A percentile compares a stretch with the other conserved stretches of the same genome.
Conservation (phyloP, 2,113 vertebrate species). For the Oophaga pumilio region DNA sequence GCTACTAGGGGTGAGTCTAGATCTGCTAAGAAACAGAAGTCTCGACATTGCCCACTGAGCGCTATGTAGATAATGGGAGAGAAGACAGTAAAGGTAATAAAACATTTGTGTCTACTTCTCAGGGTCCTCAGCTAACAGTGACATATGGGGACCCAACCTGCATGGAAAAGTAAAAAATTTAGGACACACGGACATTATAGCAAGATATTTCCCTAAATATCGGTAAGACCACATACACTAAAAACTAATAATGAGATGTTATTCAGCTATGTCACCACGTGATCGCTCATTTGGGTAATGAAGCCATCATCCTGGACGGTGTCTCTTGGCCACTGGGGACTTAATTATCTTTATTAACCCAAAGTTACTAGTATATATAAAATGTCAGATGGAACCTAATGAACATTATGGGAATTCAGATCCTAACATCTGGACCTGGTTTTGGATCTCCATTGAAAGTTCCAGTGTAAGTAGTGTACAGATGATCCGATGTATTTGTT, state of each 20-base stretch:
- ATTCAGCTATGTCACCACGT: not conserved
- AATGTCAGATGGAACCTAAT: not conserved
- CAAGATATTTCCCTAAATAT: too few relatives aligned
- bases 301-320: not conserved
- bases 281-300: not conserved
- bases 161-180: too few relatives aligned
- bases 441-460: not conserved
- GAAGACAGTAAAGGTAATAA: too few relatives aligned
- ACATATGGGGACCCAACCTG: too few relatives aligned
- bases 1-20: too few relatives aligned
- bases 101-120: too few relatives aligned
- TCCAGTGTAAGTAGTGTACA: not conserved
- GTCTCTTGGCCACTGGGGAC: not conserved
- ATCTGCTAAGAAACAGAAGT: too few relatives aligned
- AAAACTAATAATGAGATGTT: not conserved
- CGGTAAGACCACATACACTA: not conserved
- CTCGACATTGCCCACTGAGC: too few relatives aligned
- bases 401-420: not conserved
- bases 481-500: not conserved
- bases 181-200: too few relatives aligned
- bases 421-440: not conserved
- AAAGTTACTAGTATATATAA: not conserved
- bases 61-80: too few relatives aligned
- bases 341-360: slow-evolving; percentile 17
- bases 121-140: too few relatives aligned